These are phyloP conservation scores for Proteles cristata DNA, from an alignment of 2,113 vertebrate genomes.

Conservation along the genomic window DNA sequence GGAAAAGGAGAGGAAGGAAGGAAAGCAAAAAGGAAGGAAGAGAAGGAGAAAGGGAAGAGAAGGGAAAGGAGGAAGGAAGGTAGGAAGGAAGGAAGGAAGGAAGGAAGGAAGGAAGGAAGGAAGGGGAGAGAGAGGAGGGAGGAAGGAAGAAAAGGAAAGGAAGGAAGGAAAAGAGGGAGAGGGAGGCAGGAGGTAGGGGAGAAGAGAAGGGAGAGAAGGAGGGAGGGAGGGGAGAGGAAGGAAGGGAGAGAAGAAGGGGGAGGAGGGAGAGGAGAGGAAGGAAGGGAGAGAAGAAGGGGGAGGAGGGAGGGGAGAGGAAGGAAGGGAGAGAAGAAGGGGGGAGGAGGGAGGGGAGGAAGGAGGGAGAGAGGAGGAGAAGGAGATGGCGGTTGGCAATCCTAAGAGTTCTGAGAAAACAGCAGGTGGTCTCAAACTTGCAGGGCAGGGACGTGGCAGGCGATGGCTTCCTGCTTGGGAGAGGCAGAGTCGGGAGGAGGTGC, in stretches of 20 bases:
- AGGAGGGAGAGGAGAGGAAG: neutral
- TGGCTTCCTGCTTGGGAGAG: neutral
- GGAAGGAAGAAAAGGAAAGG: no score
- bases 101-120: neutral
- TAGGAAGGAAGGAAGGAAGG: neutral
- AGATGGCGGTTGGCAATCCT: neutral
- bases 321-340: no score
- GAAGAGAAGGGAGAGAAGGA: no score
- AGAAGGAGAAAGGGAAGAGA: rapidly evolving
- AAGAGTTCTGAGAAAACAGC: neutral
- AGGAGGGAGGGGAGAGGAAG: neutral
- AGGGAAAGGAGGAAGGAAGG: neutral
- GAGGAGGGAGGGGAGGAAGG: rapidly evolving
- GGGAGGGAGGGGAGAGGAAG: no score
- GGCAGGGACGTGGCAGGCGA: neutral
- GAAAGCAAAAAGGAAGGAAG: rapidly evolving
- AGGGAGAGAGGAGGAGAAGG: neutral
- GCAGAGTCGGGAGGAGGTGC: no score
- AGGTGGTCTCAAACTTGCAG: neutral
- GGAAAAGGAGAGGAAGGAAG: neutral
- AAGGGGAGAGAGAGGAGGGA: neutral
- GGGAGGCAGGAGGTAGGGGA: no score
- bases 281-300: no score
- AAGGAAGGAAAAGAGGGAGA: no score
- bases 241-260: no score